Percentiles rank a stretch among this genome's conserved stretches.
Evolutionary conservation across 1,140 invertebrate species (phyloP).

Genomic region (Eumeta japonica): DNA sequence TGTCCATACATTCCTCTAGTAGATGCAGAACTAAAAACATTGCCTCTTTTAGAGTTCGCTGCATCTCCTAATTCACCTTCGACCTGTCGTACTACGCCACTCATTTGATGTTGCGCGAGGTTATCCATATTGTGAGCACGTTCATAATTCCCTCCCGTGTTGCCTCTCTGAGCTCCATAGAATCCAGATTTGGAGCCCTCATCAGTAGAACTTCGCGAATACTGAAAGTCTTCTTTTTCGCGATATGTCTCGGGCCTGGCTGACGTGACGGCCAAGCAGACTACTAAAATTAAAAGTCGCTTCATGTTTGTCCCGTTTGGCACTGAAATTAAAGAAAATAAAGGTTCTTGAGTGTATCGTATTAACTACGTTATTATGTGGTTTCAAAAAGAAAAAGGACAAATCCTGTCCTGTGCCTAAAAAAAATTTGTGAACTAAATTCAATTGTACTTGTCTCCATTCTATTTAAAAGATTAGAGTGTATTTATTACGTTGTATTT

Average conservation of each 20-base stretch:
- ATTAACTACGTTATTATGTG: too few species aligned
- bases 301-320: too few species aligned
- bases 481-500: too few species aligned
- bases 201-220: constrained; percentile 46
- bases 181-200: constrained; percentile 45
- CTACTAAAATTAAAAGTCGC: constrained; percentile 25
- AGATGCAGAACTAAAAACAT: constrained; percentile 41
- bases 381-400: too few species aligned
- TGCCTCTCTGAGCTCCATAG: constrained; percentile 49
- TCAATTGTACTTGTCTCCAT: too few species aligned
- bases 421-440: too few species aligned
- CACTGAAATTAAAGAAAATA: too few species aligned
- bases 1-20: constrained; percentile 42
- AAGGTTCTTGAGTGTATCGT: too few species aligned
- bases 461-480: too few species aligned
- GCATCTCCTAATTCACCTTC: constrained; percentile 45
- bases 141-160: constrained; percentile 55
- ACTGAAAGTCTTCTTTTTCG: constrained; percentile 54
- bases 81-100: constrained; percentile 35
- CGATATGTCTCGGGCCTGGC: constrained; percentile 45
- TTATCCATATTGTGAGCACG: constrained; percentile 52
- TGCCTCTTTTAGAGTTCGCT: constrained; percentile 33
- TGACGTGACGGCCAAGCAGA: constrained; percentile 23
- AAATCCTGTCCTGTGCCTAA: too few species aligned
- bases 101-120: constrained; percentile 48